Base-by-base conservation (phyloP, 2,888 invertebrate species). In the Eucera pruinosa region DNA sequence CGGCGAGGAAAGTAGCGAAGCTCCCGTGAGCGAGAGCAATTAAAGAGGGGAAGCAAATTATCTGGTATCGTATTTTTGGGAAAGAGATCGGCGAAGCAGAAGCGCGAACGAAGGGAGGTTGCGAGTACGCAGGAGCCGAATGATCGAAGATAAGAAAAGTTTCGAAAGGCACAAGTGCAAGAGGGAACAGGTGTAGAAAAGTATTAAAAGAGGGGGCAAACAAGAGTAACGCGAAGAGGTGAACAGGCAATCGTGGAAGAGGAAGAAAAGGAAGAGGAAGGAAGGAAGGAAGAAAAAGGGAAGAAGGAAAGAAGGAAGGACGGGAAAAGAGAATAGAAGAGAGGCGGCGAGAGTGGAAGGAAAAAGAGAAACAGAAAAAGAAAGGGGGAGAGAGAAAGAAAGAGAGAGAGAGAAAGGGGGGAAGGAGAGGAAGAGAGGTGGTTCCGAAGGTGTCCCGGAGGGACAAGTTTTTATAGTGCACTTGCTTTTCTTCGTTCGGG, bases 381-480 rank as follows among this genome's bases (percentile, higher is more conserved):
- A 47, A 47, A 65, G 33, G 57, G n/a, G 23, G 55, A 47, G 50
- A 60, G 39, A 27, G 47, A 71, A 33, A 66, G 50, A 33, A 33
- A 60, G 39, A 52, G 18, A 50, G 36, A 54, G 55, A 39, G 33
- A 36, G 62, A 76, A 48, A 6, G 45, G 6, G 58, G 36, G 47
- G 23, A 50, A 62, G 52, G 41, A 58, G 58, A 68, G 43, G 50
- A 74, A 75, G 74, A 74, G 74, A 74, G 65, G 74, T 74, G 74
- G 74, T 36, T 74, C 57, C 74, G 74, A 75, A 75, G 74, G 74
- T 75, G 75, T 74, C 65, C 74, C 65, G 50, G 65, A 75, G 74
- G 74, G 74, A 75, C 74, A 74, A 75, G 74, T 75, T 74, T 75
- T 75, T 75, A 45, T 75, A 75, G 74, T 74, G 74, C 74, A 75